Base-by-base conservation (phyloP, 2,797 vertebrate species). In the Etheostoma perlongum region DNA sequence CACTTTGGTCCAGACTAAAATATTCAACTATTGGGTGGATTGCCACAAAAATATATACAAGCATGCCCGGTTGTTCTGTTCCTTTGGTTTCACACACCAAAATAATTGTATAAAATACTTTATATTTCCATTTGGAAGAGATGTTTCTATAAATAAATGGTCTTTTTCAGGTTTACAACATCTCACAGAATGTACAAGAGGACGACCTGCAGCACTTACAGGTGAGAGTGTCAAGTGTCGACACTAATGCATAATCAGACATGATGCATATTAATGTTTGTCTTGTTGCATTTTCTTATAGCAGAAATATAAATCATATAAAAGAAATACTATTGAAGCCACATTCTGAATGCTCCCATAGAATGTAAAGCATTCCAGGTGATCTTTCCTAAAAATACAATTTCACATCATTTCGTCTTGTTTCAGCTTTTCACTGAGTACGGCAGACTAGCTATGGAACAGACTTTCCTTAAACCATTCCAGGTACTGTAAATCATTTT, bases 171-270 rank as follows among this genome's bases (percentile, higher is more conserved):
- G 98, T 99, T 67, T 99, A 99, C 92, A 99, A 99, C 90, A 96
- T 99, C 90, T 99, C 98, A 16, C 98, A 99, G 94, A 99, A 99
- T 2, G 97, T 99, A 61, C 98, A 99, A 75, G 98, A 99, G 82
- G 98, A 99, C 64, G 98, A 99, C 86, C 96, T 99, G 67, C 98
- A 99, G 91, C 98, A 99, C 85, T 83, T 99, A 74, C 98, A 99
- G 98, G 98, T 99, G 88, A 76, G 40, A 5, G 15, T 1, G 6
- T 47, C 25, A 40, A 40, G 36, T 40, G 33, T 36, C 9, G 36
- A 40, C 36, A 40, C 36, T 11, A 40, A 40, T 11, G 36, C 11
- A 40, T 40, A 11, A 27, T 9, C 54, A 53, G 8, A 18, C 5
- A n/a, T 27, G 27, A 36, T 23, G 18, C 18, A 58, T 27, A 3